phyloP scores from a whole-genome alignment of 2,888 invertebrate genomes.

The Eretmocerus hayati region DNA sequence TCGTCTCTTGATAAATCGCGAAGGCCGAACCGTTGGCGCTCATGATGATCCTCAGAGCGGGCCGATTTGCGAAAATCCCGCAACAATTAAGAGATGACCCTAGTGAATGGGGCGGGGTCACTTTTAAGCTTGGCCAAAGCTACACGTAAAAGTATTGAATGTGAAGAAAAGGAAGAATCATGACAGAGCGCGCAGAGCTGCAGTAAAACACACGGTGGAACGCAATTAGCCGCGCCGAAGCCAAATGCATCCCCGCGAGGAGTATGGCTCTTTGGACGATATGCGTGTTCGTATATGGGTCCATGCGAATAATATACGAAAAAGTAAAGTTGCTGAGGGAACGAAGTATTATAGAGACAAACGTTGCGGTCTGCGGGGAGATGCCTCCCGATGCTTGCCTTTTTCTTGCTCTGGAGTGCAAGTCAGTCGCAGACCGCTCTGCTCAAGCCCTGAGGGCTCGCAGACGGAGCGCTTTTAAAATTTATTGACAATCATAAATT shows the following conservation, averaged over 20 bases:
- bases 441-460: slow-evolving; percentile 44
- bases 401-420: slow-evolving; percentile 36
- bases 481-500: slow-evolving; percentile 49
- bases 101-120: too few relatives aligned
- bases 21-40: too few relatives aligned
- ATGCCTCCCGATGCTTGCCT: slow-evolving; percentile 25
- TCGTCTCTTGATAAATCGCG: too few relatives aligned
- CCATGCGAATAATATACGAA: slow-evolving; percentile 14
- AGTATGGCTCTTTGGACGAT: too few relatives aligned
- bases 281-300: too few relatives aligned
- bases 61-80: too few relatives aligned
- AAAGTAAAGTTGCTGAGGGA: slow-evolving; percentile 10
- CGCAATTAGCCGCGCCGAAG: slow-evolving; percentile 42
- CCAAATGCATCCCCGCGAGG: slow-evolving; percentile 39
- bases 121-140: too few relatives aligned
- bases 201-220: slow-evolving; percentile 43
- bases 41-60: too few relatives aligned
- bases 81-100: too few relatives aligned
- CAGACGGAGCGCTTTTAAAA: slow-evolving; percentile 49
- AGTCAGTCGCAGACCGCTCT: slow-evolving; percentile 23
- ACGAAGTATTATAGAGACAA: slow-evolving; percentile 23
- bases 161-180: too few relatives aligned
- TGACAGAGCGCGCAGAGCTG: slow-evolving; percentile 27
- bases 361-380: slow-evolving; percentile 25
- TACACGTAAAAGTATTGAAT: too few relatives aligned